Base-by-base conservation (phyloP, 2,113 vertebrate genomes). In the Neolamprologus fasciatus region DNA sequence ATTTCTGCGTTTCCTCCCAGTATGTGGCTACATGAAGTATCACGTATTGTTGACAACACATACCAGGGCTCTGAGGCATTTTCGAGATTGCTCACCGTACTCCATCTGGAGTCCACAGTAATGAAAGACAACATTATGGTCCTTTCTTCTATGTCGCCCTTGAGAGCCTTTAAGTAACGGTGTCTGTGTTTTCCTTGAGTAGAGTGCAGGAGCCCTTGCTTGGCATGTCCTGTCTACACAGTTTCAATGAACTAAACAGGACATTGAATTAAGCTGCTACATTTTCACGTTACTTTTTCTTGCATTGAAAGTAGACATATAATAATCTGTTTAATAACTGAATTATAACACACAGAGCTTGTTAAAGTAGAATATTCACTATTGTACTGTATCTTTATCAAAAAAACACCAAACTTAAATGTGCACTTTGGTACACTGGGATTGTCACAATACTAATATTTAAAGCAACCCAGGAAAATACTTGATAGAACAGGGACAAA, bases 11-110 rank as follows among this genome's bases (percentile, higher is more conserved):
- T 85, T 88, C 76, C 82, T 88, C 78, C 63, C 57, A 17, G 51
- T 79, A 51, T 86, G 85, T 42, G 58, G 51, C 73, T 63, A 89
- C 89, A 84, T 35, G 66, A 89, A 88, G 86, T 68, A 57, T 50
- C 87, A 76, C 7, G 61, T 84, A 86, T 87, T 92, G 91, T 91
- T 90, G 84, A 84, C 83, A 90, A 84, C 89, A 89, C 51, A 37
- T 31, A 68, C 73, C 11, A 11, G 26, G 13, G 55, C 83, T 81
- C 28, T 3, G 66, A 90, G 87, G 82, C 42, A 31, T 82, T 89
- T 84, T 79, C n/a, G 5, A 73, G 87, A 85, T 87, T 53, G 50
- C 66, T 80, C 55, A 83, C 26, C 81, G 55, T 47, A 83, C 81
- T 90, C 86, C 89, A 91, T 90, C 92, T 90, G 87, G 66, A 89